phyloP scores from a whole-genome alignment of 1,140 invertebrate species.

The Apis dorsata region DNA sequence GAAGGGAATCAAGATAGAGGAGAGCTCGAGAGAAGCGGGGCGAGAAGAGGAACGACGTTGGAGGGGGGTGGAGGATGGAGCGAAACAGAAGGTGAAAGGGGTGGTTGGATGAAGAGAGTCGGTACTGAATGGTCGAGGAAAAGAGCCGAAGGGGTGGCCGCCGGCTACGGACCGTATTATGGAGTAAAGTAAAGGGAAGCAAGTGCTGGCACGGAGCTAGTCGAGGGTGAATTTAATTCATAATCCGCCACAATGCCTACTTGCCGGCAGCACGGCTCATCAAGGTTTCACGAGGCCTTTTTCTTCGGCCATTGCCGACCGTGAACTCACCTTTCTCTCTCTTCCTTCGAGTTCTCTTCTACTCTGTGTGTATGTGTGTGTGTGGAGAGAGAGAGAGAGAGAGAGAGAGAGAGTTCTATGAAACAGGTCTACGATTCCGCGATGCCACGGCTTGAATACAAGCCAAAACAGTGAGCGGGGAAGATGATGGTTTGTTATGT shows the following conservation, averaged over 20 bases:
- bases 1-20: conserved; percentile 49
- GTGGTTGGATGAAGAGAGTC: not conserved
- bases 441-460: conserved; percentile 12
- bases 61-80: not conserved
- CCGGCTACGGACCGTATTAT: conserved; percentile 64
- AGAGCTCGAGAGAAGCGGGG: not conserved
- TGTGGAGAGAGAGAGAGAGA: not conserved
- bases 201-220: conserved; percentile 46
- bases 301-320: conserved; percentile 43
- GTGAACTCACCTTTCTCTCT: conserved; percentile 14
- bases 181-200: conserved; percentile 63
- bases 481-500: conserved; percentile 24
- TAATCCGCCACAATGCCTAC: conserved; percentile 66
- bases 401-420: conserved; percentile 14
- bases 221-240: conserved; percentile 70
- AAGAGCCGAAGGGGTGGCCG: conserved; percentile 52
- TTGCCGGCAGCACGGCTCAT: conserved; percentile 60
- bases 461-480: conserved; percentile 9
- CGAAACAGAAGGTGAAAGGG: not conserved
- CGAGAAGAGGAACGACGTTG: too few relatives aligned
- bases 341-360: too few relatives aligned
- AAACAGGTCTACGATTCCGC: conserved; percentile 13
- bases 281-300: conserved; percentile 64
- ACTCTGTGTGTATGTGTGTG: too few relatives aligned
- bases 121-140: conserved; percentile 55